These are phyloP conservation scores for Salticus scenicus DNA, from an alignment of 2,888 invertebrate genomes.

Conservation along the genomic window DNA sequence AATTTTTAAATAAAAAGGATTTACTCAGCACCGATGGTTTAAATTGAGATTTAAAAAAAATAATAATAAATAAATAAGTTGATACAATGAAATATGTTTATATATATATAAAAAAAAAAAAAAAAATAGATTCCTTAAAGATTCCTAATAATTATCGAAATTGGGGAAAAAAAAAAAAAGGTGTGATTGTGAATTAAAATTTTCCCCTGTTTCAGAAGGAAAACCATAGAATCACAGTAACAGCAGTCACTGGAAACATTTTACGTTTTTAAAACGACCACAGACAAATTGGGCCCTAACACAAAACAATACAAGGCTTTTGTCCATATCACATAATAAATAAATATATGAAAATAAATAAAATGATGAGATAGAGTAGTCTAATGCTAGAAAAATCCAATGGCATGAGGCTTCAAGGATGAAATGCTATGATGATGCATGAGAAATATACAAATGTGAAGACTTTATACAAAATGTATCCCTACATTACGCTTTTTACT, in stretches of 20 bases:
- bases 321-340: not conserved
- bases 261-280: not conserved
- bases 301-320: conserved; percentile 11
- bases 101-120: no score
- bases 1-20: no score
- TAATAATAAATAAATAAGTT: no score
- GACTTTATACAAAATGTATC: not conserved
- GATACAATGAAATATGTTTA: no score
- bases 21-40: no score
- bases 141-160: no score
- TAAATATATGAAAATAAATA: conserved; percentile 37
- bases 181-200: no score
- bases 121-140: no score
- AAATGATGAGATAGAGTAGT: conserved; percentile 9
- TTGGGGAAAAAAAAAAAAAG: no score
- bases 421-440: conserved; percentile 18
- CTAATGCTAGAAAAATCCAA: not conserved
- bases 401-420: conserved; percentile 11
- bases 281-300: conserved; percentile 19
- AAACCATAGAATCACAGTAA: conserved; percentile 12
- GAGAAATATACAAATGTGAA: conserved; percentile 15
- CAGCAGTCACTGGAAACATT: conserved; percentile 16
- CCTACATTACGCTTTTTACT: not conserved
- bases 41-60: no score
- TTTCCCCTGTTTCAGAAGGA: no score